Evolutionary conservation across 2,888 invertebrate genomes (phyloP), one percentile per base, ranked within the genome.

Genomic region (Nemurella pictetii): DNA sequence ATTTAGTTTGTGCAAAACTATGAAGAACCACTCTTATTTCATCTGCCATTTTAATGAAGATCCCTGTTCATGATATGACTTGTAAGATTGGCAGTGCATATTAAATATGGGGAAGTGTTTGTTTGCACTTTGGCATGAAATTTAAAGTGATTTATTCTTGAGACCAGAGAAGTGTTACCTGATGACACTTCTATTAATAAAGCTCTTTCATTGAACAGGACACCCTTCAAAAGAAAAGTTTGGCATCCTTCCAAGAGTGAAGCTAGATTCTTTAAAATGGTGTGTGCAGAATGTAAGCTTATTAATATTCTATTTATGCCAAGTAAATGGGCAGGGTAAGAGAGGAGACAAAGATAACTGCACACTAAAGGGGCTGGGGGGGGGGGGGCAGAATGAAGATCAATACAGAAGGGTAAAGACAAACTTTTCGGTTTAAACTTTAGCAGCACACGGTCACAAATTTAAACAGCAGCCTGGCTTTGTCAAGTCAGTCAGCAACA

Each of bases 251-350:
- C 75, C 75, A 75, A n/a, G 9, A 75, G 75, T 75, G 27, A 9
- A 9, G n/a, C 1, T 55, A 25, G 75, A 75, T 28, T 75, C 26
- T 28, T 28, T n/a, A n/a, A n/a, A n/a, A n/a, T n/a, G n/a, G n/a
- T n/a, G n/a, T n/a, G 26, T 75, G 27, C 75, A 9, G 27, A 27
- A 9, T 26, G 26, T 28, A 9, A 26, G 26, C 27, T 4, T 75
- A 75, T 75, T 75, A 75, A 75, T 75, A 75, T 27, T 75, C 75
- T 75, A 75, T 75, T 75, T 28, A 9, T 28, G 75, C 26, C 75
- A 2, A 4, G 28, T 9, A 20, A n/a, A 75, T 25, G 27, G 12
- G 2, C 75, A 75, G 25, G 15, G 27, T 26, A 75, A 3, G 20
- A 55, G 55, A 75, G 1, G 20, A 55, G 55, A 55, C 55, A 55